Conservation (phyloP, 2,113 vertebrate species). For the Poeciliopsis occidentalis region DNA sequence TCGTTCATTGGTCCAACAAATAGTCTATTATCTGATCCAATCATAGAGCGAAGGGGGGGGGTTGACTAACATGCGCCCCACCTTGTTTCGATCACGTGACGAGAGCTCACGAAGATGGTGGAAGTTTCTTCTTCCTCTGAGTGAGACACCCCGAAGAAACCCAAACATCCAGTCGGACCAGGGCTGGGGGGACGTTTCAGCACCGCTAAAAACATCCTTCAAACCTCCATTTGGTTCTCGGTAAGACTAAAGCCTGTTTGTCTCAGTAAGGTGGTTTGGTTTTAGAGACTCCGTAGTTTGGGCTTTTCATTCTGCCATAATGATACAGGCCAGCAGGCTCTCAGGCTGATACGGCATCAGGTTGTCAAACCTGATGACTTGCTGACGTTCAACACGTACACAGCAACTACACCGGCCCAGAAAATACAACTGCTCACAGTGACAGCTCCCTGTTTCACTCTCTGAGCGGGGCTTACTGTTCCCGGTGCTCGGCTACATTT, state of each 20-base stretch:
- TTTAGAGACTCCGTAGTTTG: slow-evolving; percentile 45
- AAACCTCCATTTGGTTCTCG: slow-evolving; percentile 23
- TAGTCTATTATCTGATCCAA: slow-evolving; percentile 35
- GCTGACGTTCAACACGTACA: slow-evolving; percentile 60
- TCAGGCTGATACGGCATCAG: slow-evolving; percentile 36
- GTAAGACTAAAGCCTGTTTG: slow-evolving; percentile 38
- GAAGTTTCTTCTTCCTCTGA: slow-evolving; percentile 75
- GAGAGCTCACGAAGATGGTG: slow-evolving; percentile 71
- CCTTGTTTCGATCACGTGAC: slow-evolving; percentile 79
- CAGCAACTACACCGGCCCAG: neutral
- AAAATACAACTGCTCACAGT: neutral
- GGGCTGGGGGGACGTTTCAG: slow-evolving; percentile 19
- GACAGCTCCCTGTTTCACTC: neutral
- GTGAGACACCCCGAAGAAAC: slow-evolving; percentile 59
- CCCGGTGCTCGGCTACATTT: slow-evolving; percentile 10
- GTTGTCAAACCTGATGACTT: slow-evolving; percentile 31
- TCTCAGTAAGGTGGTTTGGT: neutral
- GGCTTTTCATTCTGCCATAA: slow-evolving; percentile 57
- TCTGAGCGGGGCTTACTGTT: neutral
- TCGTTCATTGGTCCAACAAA: slow-evolving; percentile 31
- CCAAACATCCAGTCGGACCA: slow-evolving; percentile 38
- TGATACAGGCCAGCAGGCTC: slow-evolving; percentile 58
- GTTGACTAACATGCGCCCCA: slow-evolving; percentile 45
- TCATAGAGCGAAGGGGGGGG: slow-evolving; percentile 11
- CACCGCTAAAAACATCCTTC: neutral